These are phyloP conservation scores for Eupeodes corollae DNA, from an alignment of 1,140 invertebrate genomes.

Conservation along the genomic window DNA sequence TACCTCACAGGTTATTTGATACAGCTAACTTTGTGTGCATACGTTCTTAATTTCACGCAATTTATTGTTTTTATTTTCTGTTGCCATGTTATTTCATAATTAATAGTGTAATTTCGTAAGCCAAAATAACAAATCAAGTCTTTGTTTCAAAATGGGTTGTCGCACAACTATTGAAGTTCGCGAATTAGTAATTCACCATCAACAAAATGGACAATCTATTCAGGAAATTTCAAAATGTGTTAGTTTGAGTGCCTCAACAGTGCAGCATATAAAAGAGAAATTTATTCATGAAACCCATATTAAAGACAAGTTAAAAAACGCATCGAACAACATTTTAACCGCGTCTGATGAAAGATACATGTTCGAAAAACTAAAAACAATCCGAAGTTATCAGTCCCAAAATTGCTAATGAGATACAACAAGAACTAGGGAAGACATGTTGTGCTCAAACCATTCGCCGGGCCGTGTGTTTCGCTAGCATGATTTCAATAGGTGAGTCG, in stretches of 20 bases:
- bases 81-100: too few relatives aligned
- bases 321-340: conserved; percentile 6
- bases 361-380: conserved; percentile 4
- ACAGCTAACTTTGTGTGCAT: too few relatives aligned
- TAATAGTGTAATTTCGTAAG: too few relatives aligned
- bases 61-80: too few relatives aligned
- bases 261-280: background rate
- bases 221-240: conserved; percentile 1
- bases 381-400: background rate
- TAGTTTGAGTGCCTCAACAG: conserved; percentile 2
- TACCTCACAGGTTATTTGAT: too few relatives aligned
- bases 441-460: conserved; percentile 1
- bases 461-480: background rate
- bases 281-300: background rate
- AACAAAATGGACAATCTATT: background rate
- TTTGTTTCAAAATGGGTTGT: too few relatives aligned
- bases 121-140: too few relatives aligned
- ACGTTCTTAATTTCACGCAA: too few relatives aligned
- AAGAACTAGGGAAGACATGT: conserved; percentile 1
- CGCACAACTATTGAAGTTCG: too few relatives aligned
- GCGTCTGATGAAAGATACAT: conserved; percentile 3
- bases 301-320: background rate
- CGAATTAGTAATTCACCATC: too few relatives aligned
- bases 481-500: conserved; percentile 1
- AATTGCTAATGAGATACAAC: background rate